These are phyloP conservation scores for Dryobota labecula DNA, from an alignment of 2,888 invertebrate species.

Conservation along the genomic window DNA sequence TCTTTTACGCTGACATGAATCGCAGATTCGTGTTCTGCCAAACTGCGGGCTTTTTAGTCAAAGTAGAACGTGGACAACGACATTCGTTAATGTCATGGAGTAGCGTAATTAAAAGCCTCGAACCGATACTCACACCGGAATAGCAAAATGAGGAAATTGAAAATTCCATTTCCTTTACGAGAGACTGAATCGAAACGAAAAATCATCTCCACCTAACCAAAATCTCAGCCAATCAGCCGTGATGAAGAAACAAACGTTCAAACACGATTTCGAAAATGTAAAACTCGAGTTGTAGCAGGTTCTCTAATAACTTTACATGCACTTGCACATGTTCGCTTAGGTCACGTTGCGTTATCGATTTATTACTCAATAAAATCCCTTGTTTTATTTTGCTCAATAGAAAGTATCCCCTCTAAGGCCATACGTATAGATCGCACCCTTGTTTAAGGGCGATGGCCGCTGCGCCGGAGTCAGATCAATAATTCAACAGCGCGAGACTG, in stretches of 20 bases:
- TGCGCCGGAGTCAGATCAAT: constrained; percentile 88
- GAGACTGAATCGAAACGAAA: neutral
- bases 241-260: constrained; percentile 6
- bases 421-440: constrained; percentile 73
- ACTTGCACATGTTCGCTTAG: constrained; percentile 61
- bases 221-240: neutral
- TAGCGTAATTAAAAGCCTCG: neutral
- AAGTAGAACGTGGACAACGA: neutral
- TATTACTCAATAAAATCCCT: constrained; percentile 69
- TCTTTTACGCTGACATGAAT: neutral
- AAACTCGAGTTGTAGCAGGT: constrained; percentile 56
- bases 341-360: constrained; percentile 76
- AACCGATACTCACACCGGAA: neutral
- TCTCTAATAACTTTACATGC: constrained; percentile 53
- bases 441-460: constrained; percentile 75
- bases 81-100: neutral
- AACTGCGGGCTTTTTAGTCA: neutral
- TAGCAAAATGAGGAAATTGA: neutral
- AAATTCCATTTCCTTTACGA: neutral
- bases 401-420: constrained; percentile 64
- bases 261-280: constrained; percentile 25
- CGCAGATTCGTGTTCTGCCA: neutral
- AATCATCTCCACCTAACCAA: neutral
- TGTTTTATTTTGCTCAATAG: constrained; percentile 66
- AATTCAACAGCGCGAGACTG: constrained; percentile 74